Conservation (phyloP, 2,113 vertebrate genomes). For the Phrynocephalus versicolor region DNA sequence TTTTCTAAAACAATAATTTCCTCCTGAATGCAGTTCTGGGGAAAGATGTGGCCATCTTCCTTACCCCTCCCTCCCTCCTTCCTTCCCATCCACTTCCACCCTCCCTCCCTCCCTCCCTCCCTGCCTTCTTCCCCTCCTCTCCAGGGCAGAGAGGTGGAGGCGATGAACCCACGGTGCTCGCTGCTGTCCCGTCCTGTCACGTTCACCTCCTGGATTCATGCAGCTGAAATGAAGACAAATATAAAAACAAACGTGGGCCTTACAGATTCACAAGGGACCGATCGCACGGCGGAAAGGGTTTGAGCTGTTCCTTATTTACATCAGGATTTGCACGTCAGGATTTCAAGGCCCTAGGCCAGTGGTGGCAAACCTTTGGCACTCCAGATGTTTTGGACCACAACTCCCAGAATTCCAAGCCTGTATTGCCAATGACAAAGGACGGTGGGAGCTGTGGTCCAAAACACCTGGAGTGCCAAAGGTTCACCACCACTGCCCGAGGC, state of each 20-base stretch:
- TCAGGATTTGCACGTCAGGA: background rate
- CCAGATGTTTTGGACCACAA: too few relatives aligned
- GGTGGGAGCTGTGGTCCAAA: too few relatives aligned
- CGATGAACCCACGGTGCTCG: slow-evolving; percentile 62
- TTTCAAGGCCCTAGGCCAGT: too few relatives aligned
- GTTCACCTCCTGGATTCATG: slow-evolving; percentile 74
- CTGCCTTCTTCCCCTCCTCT: slow-evolving; percentile 36
- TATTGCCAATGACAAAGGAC: too few relatives aligned
- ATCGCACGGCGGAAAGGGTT: too few relatives aligned
- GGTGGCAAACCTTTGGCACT: too few relatives aligned
- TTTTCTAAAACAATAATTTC: background rate
- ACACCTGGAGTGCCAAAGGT: too few relatives aligned
- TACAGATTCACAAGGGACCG: slow-evolving; percentile 49
- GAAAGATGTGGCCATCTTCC: slow-evolving; percentile 25
- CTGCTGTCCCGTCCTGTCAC: slow-evolving; percentile 72
- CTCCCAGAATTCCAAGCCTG: too few relatives aligned
- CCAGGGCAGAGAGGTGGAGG: slow-evolving; percentile 37
- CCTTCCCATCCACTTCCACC: slow-evolving; percentile 35
- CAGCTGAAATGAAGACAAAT: slow-evolving; percentile 80
- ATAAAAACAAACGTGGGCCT: slow-evolving; percentile 44
- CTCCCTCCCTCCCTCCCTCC: slow-evolving; percentile 18
- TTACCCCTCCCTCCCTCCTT: background rate
- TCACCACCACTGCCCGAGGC: too few relatives aligned
- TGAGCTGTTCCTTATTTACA: background rate
- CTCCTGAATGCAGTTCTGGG: slow-evolving; percentile 48